Percentiles rank a stretch among this genome's conserved stretches.
phyloP scores from a whole-genome alignment of 2,888 invertebrate genomes.

The Mesodorylaimus sp. region DNA sequence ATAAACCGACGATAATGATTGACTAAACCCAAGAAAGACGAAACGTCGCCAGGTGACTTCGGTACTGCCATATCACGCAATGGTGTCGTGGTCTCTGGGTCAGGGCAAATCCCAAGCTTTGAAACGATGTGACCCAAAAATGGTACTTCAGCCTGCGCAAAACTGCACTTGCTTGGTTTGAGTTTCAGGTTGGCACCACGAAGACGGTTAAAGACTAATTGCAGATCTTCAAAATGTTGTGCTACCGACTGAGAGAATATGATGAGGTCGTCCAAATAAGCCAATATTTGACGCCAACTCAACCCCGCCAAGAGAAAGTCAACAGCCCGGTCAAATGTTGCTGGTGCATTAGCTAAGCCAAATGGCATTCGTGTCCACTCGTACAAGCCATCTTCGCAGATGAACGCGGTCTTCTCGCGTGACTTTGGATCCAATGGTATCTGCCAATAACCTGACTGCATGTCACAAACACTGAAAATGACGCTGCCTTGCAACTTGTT shows the following conservation, averaged over 20 bases:
- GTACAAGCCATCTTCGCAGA: constrained; percentile 12
- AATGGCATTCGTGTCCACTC: constrained; percentile 14
- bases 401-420: constrained; percentile 13
- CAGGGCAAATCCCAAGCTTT: neutral
- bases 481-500: neutral
- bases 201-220: neutral
- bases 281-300: neutral
- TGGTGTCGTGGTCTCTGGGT: neutral
- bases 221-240: neutral
- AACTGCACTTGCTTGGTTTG: neutral
- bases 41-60: neutral
- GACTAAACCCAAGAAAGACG: neutral
- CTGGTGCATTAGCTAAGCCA: constrained; percentile 12
- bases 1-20: too few relatives aligned
- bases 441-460: constrained; percentile 10
- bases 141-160: neutral
- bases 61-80: neutral
- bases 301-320: neutral
- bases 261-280: neutral
- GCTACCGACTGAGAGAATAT: neutral
- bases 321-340: constrained; percentile 9
- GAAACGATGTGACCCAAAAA: neutral
- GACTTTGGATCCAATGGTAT: constrained; percentile 9
- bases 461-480: constrained; percentile 6
- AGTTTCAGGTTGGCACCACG: neutral